Evolutionary conservation across 2,113 vertebrate genomes (phyloP).

Genomic region (Phoxinus phoxinus): DNA sequence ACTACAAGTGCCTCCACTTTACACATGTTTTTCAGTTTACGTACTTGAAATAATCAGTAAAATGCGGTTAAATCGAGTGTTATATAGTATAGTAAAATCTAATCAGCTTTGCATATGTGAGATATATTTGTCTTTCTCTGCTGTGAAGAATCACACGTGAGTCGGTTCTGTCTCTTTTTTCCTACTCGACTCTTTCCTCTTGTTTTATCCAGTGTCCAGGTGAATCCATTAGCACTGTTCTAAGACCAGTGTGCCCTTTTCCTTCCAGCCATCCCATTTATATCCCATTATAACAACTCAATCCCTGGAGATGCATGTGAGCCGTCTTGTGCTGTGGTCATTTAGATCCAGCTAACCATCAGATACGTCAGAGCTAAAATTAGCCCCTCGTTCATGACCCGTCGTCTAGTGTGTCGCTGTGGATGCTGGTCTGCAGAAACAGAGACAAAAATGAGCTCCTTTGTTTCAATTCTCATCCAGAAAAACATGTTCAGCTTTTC

Average conservation of each 20-base stretch:
- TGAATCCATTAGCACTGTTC: neutral
- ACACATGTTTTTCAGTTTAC: neutral
- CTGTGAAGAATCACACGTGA: neutral
- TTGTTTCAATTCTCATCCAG: slow-evolving; percentile 4
- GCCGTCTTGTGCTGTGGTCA: slow-evolving; percentile 35
- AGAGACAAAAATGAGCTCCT: neutral
- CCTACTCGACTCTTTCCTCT: neutral
- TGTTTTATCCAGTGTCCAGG: neutral
- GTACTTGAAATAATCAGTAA: neutral
- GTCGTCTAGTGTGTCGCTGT: slow-evolving; percentile 27
- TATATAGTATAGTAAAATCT: no score
- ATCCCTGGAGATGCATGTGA: neutral
- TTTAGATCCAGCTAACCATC: slow-evolving; percentile 27
- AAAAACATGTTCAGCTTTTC: neutral
- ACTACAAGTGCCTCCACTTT: no score
- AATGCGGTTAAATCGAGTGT: no score
- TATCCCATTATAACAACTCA: neutral
- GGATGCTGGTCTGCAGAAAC: slow-evolving; percentile 36
- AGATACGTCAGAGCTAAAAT: slow-evolving; percentile 44
- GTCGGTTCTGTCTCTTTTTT: neutral
- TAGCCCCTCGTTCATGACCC: slow-evolving; percentile 26
- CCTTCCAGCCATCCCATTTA: neutral
- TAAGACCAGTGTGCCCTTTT: neutral
- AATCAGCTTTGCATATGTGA: neutral
- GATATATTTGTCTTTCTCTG: neutral